Evolutionary conservation across 2,888 invertebrate species (phyloP).

Genomic region (Siphonodentalium dalli): DNA sequence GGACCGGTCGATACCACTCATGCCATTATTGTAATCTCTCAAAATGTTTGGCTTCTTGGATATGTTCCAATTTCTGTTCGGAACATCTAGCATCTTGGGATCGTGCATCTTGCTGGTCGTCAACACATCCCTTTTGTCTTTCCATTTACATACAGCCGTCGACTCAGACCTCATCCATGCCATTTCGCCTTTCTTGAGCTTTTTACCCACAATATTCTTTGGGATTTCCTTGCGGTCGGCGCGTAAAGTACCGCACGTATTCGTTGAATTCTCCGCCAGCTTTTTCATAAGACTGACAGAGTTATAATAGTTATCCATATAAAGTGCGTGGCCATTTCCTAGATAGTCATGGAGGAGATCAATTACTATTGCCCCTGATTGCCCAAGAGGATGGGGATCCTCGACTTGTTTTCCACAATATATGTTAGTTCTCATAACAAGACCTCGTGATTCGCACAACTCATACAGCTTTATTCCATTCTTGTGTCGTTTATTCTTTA

Average conservation of each 20-base stretch:
- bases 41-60: slow-evolving; percentile 14
- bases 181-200: slow-evolving; percentile 21
- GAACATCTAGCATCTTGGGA: slow-evolving; percentile 19
- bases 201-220: slow-evolving; percentile 16
- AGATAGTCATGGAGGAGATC: slow-evolving; percentile 3
- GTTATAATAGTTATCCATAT: too few species aligned
- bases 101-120: slow-evolving; percentile 18
- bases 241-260: slow-evolving; percentile 15
- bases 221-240: slow-evolving; percentile 11
- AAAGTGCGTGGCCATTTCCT: slow-evolving; percentile 12
- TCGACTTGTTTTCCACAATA: not conserved
- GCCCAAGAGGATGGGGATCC: too few species aligned
- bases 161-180: slow-evolving; percentile 10
- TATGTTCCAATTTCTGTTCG: slow-evolving; percentile 9
- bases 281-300: slow-evolving; percentile 10
- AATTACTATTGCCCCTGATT: slow-evolving; percentile 14
- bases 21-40: slow-evolving; percentile 19
- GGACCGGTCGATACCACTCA: too few species aligned
- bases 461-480: slow-evolving; percentile 13
- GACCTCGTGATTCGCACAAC: slow-evolving; percentile 12
- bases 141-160: slow-evolving; percentile 19
- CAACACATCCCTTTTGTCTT: slow-evolving; percentile 19
- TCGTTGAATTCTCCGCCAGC: slow-evolving; percentile 2
- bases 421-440: slow-evolving; percentile 5
- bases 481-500: slow-evolving; percentile 14